Conservation (phyloP, 2,113 vertebrate genomes). For the Etheostoma cragini region DNA sequence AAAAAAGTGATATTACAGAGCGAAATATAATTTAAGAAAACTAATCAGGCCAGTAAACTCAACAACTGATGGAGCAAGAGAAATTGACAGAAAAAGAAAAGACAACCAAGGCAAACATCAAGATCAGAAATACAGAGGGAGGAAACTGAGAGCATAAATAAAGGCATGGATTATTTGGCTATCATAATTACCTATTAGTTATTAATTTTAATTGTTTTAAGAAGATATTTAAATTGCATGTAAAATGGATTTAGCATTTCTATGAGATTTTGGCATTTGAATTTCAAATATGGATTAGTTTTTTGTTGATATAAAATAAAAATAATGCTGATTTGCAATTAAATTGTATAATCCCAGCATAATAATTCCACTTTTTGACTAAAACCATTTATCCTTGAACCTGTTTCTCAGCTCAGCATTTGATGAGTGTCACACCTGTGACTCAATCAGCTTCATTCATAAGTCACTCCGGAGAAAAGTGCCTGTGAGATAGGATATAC, state of each 20-base stretch:
- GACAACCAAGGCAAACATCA: background rate
- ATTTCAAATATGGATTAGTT: background rate
- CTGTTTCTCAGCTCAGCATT: background rate
- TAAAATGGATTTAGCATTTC: background rate
- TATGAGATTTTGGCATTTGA: background rate
- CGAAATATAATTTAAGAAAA: background rate
- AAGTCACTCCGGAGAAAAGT: constrained; percentile 5
- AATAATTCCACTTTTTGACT: background rate
- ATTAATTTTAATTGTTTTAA: background rate
- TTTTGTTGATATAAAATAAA: background rate
- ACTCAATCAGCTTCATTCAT: background rate
- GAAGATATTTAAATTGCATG: background rate
- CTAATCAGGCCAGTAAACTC: background rate
- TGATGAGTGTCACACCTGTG: background rate
- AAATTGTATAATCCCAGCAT: background rate
- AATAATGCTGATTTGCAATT: background rate
- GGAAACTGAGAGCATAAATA: background rate
- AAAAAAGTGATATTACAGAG: background rate
- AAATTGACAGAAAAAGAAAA: background rate
- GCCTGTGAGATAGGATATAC: background rate
- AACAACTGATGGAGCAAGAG: background rate
- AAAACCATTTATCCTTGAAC: constrained; percentile 3
- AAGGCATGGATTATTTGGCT: background rate
- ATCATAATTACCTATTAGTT: background rate
- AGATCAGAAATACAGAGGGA: background rate